Conservation (phyloP, 1,140 invertebrate species). For the Chrysopa pallens region DNA sequence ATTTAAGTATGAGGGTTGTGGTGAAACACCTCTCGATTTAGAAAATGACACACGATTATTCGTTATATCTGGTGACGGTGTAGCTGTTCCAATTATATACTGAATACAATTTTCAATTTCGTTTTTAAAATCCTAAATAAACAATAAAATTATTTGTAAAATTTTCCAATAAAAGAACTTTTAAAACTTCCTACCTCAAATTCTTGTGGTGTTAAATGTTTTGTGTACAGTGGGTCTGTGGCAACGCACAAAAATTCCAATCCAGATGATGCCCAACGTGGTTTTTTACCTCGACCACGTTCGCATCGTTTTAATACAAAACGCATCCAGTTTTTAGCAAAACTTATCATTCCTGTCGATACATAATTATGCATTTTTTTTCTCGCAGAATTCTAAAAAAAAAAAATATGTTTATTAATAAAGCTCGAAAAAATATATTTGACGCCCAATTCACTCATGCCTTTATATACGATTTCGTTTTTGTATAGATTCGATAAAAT, state of each 20-base stretch:
- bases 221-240: conserved; percentile 63
- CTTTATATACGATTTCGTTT: too few species aligned
- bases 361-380: not conserved
- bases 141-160: conserved; percentile 1
- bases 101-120: conserved; percentile 58
- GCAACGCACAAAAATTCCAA: conserved; percentile 68
- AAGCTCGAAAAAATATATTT: conserved; percentile 16
- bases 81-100: conserved; percentile 53
- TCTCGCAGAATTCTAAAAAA: not conserved
- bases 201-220: conserved; percentile 50
- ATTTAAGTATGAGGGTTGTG: conserved; percentile 10
- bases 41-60: conserved; percentile 15
- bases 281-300: conserved; percentile 58
- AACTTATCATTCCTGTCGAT: conserved; percentile 38
- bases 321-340: conserved; percentile 73
- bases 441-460: too few species aligned
- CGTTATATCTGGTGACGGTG: conserved; percentile 21
- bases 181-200: conserved; percentile 39
- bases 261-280: conserved; percentile 71
- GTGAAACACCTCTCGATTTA: conserved; percentile 15
- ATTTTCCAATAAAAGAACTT: conserved; percentile 17
- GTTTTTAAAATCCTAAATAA: conserved; percentile 37
- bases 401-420: conserved; percentile 1
- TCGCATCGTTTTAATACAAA: conserved; percentile 71
- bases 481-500: too few species aligned